These are phyloP conservation scores for Pandemis cinnamomeana DNA, from an alignment of 2,888 invertebrate genomes.

Conservation along the genomic window DNA sequence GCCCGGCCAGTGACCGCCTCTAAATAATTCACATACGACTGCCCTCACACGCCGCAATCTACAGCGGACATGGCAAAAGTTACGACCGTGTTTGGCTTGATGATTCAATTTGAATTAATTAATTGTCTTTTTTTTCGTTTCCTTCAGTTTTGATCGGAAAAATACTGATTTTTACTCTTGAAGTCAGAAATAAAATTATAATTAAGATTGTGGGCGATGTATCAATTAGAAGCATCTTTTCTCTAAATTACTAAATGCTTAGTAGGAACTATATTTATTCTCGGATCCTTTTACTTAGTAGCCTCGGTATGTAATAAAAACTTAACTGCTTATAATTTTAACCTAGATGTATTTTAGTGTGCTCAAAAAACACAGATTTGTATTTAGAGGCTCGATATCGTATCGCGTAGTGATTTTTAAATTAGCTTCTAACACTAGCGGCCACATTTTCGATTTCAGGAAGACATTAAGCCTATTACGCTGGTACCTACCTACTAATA, in stretches of 20 bases:
- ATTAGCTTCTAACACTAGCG: background rate
- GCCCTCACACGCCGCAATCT: conserved; percentile 65
- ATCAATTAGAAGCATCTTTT: no score
- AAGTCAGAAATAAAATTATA: no score
- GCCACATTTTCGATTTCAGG: background rate
- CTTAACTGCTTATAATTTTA: no score
- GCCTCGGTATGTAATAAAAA: no score
- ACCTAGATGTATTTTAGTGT: background rate
- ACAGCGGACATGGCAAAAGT: conserved; percentile 64
- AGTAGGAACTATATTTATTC: no score
- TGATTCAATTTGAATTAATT: conserved; percentile 65
- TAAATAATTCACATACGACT: conserved; percentile 80
- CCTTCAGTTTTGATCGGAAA: background rate
- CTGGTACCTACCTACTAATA: background rate
- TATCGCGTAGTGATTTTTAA: background rate
- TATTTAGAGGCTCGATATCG: background rate
- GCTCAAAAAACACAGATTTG: background rate
- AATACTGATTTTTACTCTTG: background rate
- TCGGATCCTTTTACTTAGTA: no score
- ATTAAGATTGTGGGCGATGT: no score
- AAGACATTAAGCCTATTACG: background rate
- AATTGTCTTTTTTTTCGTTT: conserved; percentile 54
- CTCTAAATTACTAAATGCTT: no score
- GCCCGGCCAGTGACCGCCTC: conserved; percentile 70
- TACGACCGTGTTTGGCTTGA: conserved; percentile 59